A percentile compares a stretch with the other conserved stretches of the same genome.
Evolutionary conservation across 1,140 invertebrate species (phyloP).

Genomic region (Belonocnema kinseyi): DNA sequence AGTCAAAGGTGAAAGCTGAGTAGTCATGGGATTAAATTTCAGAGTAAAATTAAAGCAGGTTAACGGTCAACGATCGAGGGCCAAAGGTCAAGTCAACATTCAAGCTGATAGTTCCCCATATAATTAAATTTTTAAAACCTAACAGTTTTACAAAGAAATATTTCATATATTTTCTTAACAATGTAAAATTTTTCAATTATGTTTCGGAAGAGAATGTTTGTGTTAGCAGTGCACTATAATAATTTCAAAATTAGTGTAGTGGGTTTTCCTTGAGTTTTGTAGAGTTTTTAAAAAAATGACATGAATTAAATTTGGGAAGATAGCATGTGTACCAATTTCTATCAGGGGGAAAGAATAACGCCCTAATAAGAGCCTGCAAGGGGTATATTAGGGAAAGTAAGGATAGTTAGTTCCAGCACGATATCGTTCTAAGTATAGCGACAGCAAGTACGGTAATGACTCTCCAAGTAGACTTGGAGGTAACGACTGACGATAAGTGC

Average conservation of each 20-base stretch:
- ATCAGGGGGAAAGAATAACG: constrained; percentile 30
- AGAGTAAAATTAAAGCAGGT: too few species aligned
- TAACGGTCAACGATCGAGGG: too few species aligned
- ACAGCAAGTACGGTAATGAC: constrained; percentile 25
- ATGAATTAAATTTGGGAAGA: background rate
- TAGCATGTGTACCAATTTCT: constrained; percentile 30
- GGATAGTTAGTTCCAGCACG: constrained; percentile 32
- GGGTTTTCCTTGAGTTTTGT: background rate
- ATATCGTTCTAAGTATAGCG: constrained; percentile 35
- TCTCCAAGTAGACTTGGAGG: constrained; percentile 21
- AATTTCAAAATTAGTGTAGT: background rate
- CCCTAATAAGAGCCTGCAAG: constrained; percentile 33
- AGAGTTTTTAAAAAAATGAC: constrained; percentile 2
- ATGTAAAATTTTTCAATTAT: too few species aligned
- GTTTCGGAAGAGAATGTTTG: too few species aligned
- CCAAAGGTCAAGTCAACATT: too few species aligned
- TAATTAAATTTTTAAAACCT: too few species aligned
- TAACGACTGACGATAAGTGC: constrained; percentile 28
- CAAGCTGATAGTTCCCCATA: too few species aligned
- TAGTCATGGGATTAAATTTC: too few species aligned
- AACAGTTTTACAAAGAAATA: too few species aligned
- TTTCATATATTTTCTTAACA: too few species aligned
- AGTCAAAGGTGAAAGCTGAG: too few species aligned
- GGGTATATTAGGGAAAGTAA: constrained; percentile 32
- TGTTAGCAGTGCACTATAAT: background rate